phyloP scores from a whole-genome alignment of 2,797 vertebrate genomes.

The Typhlichthys eigenmanni region DNA sequence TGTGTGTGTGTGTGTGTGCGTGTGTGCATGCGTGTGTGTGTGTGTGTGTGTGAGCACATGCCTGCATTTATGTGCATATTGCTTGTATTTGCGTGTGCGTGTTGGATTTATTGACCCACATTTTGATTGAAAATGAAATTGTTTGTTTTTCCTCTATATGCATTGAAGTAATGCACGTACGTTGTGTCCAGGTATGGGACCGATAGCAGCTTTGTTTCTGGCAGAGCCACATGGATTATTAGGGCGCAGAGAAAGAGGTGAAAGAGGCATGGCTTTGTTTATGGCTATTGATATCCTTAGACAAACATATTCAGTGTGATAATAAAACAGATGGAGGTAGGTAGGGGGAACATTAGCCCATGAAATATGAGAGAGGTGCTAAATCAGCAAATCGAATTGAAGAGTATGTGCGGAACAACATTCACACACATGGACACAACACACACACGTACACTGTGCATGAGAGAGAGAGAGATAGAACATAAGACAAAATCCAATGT shows the following conservation, averaged over 20 bases:
- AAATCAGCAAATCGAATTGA: constrained; percentile 87
- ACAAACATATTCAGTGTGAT: constrained; percentile 93
- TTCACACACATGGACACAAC: background rate
- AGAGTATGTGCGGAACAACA: background rate
- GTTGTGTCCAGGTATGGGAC: constrained; percentile 13
- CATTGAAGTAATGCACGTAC: constrained; percentile 37
- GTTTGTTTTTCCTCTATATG: constrained; percentile 63
- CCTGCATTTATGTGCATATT: constrained; percentile 7
- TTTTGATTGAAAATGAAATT: constrained; percentile 47
- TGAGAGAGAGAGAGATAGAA: background rate
- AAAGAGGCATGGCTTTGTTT: constrained; percentile 87
- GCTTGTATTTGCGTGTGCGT: constrained; percentile 10
- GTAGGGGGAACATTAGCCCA: constrained; percentile 85
- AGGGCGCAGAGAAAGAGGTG: constrained; percentile 46
- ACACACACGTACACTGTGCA: constrained; percentile 3
- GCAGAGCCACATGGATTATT: constrained; percentile 9
- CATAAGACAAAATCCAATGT: no score
- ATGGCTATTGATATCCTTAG: constrained; percentile 96
- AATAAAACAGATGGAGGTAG: constrained; percentile 93
- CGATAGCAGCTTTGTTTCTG: constrained; percentile 20
- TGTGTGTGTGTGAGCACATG: constrained; percentile 3
- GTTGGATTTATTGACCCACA: background rate
- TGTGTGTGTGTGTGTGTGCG: background rate
- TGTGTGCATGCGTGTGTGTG: constrained; percentile 9
- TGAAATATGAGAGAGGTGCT: constrained; percentile 85